Evolutionary conservation across 2,797 vertebrate genomes (phyloP).

Genomic region (Sebastes hubbsi): DNA sequence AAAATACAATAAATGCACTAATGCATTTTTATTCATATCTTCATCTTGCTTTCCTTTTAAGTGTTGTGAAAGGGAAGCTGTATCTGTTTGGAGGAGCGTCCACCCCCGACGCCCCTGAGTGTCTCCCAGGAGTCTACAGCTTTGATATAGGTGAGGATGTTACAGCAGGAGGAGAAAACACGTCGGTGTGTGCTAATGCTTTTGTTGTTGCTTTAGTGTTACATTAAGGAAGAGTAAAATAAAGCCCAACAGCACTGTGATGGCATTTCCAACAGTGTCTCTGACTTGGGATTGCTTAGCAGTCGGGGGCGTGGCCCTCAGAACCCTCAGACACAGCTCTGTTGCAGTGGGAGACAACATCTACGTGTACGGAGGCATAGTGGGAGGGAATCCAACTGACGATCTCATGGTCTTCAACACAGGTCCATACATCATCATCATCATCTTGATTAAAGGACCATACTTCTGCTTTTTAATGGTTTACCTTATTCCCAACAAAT

Average conservation of each 20-base stretch:
- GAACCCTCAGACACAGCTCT: slow-evolving; percentile 72
- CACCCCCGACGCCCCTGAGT: slow-evolving; percentile 63
- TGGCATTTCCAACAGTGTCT: slow-evolving; percentile 59
- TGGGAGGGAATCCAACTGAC: slow-evolving; percentile 63
- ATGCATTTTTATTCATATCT: too few species aligned
- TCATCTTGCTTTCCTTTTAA: slow-evolving; percentile 25
- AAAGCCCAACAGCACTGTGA: neutral
- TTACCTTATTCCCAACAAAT: neutral
- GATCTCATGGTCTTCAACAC: slow-evolving; percentile 83
- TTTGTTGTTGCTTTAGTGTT: neutral
- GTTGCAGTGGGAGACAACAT: slow-evolving; percentile 77
- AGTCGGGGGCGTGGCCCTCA: slow-evolving; percentile 60
- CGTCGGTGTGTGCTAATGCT: neutral
- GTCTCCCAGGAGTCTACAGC: slow-evolving; percentile 77
- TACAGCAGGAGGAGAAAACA: neutral
- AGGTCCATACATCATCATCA: slow-evolving; percentile 45
- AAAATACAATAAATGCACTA: neutral
- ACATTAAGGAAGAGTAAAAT: neutral
- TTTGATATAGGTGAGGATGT: slow-evolving; percentile 77
- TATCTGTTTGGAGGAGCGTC: slow-evolving; percentile 80
- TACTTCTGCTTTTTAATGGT: neutral
- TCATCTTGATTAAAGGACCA: neutral
- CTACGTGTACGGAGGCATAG: slow-evolving; percentile 78
- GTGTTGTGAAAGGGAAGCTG: slow-evolving; percentile 78
- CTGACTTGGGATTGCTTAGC: slow-evolving; percentile 78